Percentiles rank a stretch among this genome's conserved stretches.
phyloP scores from a whole-genome alignment of 2,113 vertebrate genomes.

The sheep (Ovis aries) region ARS-UI_Ramb_v3.0 NC_056070.1:22054001-22054500 shows the following conservation, averaged over 20 bases:
- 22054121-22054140: background rate
- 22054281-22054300: background rate
- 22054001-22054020: background rate
- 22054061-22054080: background rate
- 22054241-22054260: background rate
- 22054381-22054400: background rate
- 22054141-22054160: background rate
- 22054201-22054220: background rate
- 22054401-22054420: background rate
- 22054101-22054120: background rate
- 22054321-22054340: background rate
- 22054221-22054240: background rate
- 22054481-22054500: background rate
- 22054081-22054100: background rate
- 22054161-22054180: background rate
- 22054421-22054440: background rate
- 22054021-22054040: background rate
- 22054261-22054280: background rate
- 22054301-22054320: background rate
- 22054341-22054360: background rate
- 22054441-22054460: background rate
- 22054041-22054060: background rate
- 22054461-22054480: background rate
- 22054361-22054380: background rate
- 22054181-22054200: background rate